These are phyloP conservation scores for Nymphalis c-album DNA, from an alignment of 2,888 invertebrate genomes.

Conservation along the genomic window DNA sequence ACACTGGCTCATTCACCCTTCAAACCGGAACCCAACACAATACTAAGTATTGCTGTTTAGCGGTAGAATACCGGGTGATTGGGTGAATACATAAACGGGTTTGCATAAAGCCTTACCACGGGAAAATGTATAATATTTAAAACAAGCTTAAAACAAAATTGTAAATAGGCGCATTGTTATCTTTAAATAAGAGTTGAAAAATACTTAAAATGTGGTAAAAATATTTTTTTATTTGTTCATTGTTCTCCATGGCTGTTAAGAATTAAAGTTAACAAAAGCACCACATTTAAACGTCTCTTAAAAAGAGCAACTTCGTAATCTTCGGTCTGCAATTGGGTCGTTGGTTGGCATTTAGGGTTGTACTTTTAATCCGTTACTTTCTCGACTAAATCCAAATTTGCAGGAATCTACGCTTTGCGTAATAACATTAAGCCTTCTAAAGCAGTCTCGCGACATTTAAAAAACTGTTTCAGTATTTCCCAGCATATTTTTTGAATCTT, in stretches of 20 bases:
- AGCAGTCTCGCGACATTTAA: conserved; percentile 53
- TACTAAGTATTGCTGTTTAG: no score
- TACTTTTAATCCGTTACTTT: conserved; percentile 41
- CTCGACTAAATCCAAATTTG: conserved; percentile 40
- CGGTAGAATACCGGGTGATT: no score
- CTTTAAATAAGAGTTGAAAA: background rate
- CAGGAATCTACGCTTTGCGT: conserved; percentile 48
- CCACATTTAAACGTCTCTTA: conserved; percentile 37
- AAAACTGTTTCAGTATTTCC: conserved; percentile 28
- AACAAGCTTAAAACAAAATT: no score
- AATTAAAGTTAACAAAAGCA: conserved; percentile 36
- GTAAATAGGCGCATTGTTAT: background rate
- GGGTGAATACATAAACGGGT: no score
- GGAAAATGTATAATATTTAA: no score
- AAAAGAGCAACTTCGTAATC: conserved; percentile 39
- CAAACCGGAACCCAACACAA: no score
- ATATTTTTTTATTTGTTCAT: conserved; percentile 23
- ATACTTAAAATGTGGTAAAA: conserved; percentile 2
- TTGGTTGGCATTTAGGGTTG: conserved; percentile 43
- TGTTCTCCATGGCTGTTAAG: conserved; percentile 27
- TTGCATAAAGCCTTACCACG: no score
- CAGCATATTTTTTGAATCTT: conserved; percentile 11
- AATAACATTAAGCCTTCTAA: conserved; percentile 68
- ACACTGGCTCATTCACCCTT: no score
- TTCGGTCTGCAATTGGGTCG: conserved; percentile 42